Base-by-base conservation (phyloP, 2,888 invertebrate genomes). In the Sesia apiformis region DNA sequence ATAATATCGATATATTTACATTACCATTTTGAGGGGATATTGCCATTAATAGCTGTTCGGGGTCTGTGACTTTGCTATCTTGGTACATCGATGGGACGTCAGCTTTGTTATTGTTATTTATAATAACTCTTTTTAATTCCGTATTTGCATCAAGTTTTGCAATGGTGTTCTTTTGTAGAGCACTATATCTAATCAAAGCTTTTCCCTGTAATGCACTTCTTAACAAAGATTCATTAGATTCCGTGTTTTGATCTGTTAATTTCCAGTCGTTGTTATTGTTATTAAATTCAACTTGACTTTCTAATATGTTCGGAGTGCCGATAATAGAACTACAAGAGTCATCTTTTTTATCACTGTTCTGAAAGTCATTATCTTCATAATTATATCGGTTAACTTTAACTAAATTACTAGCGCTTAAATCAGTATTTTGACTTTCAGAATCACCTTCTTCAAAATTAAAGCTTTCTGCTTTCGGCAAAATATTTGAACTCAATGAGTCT, bases 261-360 rank as follows among this genome's bases (percentile, higher is more conserved):
- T 94, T 94, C 94, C 95, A 95, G 77, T 95, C 95, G 78, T 95
- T 95, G 78, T 95, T 95, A 74, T 95, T 95, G 69, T 94, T 93
- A 74, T 92, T 91, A 81, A 90, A 91, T 91, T 91, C 88, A 52
- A 78, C 77, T 76, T 81, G 81, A 66, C 72, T 81, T 66, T 89
- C 92, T 75, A 92, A 74, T 69, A 92, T 73, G 43, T 74, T 72
- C 8, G 91, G 91, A 54, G 91, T 90, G 57, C 88, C 89, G 54
- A 92, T 76, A 54, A 87, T 67, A 51, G 86, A 74, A 72, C 79
- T 84, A 58, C 75, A 77, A 40, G 81, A 72, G 49, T 86, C 84
- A 57, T 89, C 87, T 70, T 85, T 89, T 67, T 86, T 86, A 58
- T 89, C 87, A 64, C 65, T 84, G 57, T 65, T 74, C 55, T 73